phyloP scores from a whole-genome alignment of 2,797 vertebrate genomes.

The Spatula versicolor region DNA sequence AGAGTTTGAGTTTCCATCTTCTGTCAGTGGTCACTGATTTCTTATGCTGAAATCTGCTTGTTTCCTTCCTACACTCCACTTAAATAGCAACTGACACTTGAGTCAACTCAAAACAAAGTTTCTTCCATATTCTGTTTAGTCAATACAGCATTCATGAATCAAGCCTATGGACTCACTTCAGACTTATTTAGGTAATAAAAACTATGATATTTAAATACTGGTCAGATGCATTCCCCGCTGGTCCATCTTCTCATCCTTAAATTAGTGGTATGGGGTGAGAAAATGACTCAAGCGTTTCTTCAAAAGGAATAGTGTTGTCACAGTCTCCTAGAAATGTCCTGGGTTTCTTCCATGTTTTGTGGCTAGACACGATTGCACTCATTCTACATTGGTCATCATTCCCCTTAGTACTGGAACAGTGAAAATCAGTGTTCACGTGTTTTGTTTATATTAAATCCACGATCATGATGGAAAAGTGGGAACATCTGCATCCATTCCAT shows the following conservation, averaged over 20 bases:
- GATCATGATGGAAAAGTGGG: not conserved
- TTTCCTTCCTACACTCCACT: not conserved
- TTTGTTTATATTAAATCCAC: slow-evolving; percentile 30
- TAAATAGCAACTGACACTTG: slow-evolving; percentile 45
- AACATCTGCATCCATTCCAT: slow-evolving; percentile 10
- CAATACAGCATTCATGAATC: slow-evolving; percentile 69
- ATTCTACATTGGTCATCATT: not conserved
- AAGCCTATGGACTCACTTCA: slow-evolving; percentile 45
- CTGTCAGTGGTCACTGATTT: slow-evolving; percentile 25
- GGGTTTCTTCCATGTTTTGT: slow-evolving; percentile 13
- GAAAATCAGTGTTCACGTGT: not conserved
- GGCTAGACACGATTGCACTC: not conserved
- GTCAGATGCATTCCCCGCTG: not conserved
- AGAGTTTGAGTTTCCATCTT: slow-evolving; percentile 28
- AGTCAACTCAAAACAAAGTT: slow-evolving; percentile 13
- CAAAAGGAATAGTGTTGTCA: not conserved
- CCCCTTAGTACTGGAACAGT: slow-evolving; percentile 7
- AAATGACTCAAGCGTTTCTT: slow-evolving; percentile 15
- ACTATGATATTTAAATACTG: slow-evolving; percentile 19
- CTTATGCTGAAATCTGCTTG: slow-evolving; percentile 33
- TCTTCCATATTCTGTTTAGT: slow-evolving; percentile 10
- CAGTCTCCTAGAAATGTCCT: slow-evolving; percentile 1
- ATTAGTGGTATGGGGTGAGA: slow-evolving; percentile 27
- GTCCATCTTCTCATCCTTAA: slow-evolving; percentile 33
- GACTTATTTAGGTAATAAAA: slow-evolving; percentile 23